Evolutionary conservation across 2,888 invertebrate species (phyloP), one percentile per base, ranked within the genome.

Genomic region (Folsomia candida): DNA sequence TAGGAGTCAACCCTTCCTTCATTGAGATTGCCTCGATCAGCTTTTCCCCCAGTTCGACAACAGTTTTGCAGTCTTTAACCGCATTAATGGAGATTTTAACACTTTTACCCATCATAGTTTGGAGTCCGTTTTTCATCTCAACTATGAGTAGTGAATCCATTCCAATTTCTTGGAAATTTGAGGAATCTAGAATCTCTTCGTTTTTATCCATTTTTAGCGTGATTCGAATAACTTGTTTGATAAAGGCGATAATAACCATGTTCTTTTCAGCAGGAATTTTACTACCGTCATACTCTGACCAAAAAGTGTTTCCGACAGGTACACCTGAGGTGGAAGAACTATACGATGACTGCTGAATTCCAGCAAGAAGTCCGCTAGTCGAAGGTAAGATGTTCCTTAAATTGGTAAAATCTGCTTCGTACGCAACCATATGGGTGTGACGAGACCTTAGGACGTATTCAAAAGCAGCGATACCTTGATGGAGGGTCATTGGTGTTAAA

Each of bases 81-180:
- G n/a, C n/a, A n/a, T n/a, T n/a, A n/a, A n/a, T n/a, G n/a, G n/a
- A n/a, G n/a, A n/a, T n/a, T n/a, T n/a, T n/a, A n/a, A n/a, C n/a
- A n/a, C n/a, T n/a, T n/a, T n/a, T n/a, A n/a, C n/a, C n/a, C n/a
- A n/a, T n/a, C n/a, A n/a, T n/a, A n/a, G n/a, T n/a, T n/a, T n/a
- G n/a, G n/a, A n/a, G n/a, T n/a, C n/a, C n/a, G n/a, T n/a, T n/a
- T n/a, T n/a, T n/a, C n/a, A n/a, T n/a, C n/a, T n/a, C n/a, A n/a
- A n/a, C n/a, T n/a, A n/a, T n/a, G n/a, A n/a, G n/a, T n/a, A 75
- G 64, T 6, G 71, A 71, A 26, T 75, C 75, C 2, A 75, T 51
- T 2, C 75, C 75, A 2, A 75, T 11, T 0, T 65, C 28, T n/a
- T 54, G 54, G 54, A 54, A 54, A 14, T 70, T 69, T 6, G 18